Conservation (phyloP, 1,140 invertebrate species). For the Agrypnia vestita region DNA sequence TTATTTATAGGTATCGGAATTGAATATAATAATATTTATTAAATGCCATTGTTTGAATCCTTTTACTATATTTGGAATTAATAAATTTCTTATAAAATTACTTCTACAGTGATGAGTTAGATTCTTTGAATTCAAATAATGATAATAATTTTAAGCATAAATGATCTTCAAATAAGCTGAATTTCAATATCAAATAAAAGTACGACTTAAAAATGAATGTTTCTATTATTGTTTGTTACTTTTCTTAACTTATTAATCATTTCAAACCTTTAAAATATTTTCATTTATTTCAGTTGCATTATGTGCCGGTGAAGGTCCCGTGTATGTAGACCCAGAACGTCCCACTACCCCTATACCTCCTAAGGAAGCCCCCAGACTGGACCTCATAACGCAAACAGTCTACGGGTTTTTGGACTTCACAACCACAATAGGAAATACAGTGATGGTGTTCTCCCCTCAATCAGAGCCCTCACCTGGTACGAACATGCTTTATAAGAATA, state of each 20-base stretch:
- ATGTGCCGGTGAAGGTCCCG: conserved; percentile 47
- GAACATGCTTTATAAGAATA: not conserved
- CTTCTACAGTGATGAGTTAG: too few species aligned
- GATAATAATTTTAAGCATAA: too few species aligned
- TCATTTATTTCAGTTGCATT: conserved; percentile 50
- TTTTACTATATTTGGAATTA: too few species aligned
- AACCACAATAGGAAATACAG: conserved; percentile 90
- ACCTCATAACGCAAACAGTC: conserved; percentile 85
- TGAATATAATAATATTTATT: too few species aligned
- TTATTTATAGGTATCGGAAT: too few species aligned
- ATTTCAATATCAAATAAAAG: too few species aligned
- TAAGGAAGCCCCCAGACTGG: conserved; percentile 59
- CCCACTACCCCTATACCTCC: conserved; percentile 46
- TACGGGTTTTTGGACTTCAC: conserved; percentile 92
- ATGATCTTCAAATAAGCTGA: too few species aligned
- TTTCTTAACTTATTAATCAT: not conserved
- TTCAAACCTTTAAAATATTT: conserved; percentile 3
- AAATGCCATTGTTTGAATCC: too few species aligned
- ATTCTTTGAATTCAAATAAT: too few species aligned
- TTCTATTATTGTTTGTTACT: too few species aligned
- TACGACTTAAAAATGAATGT: too few species aligned
- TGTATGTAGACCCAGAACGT: conserved; percentile 53
- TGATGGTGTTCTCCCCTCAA: conserved; percentile 91
- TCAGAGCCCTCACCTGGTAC: conserved; percentile 77
- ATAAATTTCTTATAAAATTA: too few species aligned